Base-by-base conservation (phyloP, 2,888 invertebrate genomes). In the Eucera pruinosa region DNA sequence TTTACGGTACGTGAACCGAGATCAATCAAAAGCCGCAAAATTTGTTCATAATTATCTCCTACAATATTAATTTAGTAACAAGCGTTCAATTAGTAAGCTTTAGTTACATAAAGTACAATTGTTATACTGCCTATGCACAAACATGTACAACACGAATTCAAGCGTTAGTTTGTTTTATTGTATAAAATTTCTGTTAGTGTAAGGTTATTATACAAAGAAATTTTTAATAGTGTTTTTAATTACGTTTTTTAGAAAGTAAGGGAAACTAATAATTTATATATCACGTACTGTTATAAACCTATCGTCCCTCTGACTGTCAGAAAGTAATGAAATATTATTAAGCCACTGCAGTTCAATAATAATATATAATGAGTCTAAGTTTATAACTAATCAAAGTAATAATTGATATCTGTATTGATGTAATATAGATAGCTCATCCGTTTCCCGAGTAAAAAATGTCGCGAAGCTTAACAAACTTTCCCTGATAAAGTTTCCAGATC, bases 371-470 rank as follows among this genome's bases (percentile, higher is more conserved):
- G 73, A 73, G 41, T 79, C 72, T 78, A 81, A 84, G 74, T 85
- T 84, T 69, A 78, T 75, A 58, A 72, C 70, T 86, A 83, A 85
- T 85, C 79, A 80, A 86, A 86, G 74, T 86, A 82, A 84, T 81
- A 80, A 80, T 65, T 77, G 73, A 78, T 86, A 84, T 86, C 74
- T 76, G 68, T 85, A 78, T 86, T 41, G 75, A 83, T 69, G 65
- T 84, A 82, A 80, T 58, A 74, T 81, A 81, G 74, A 47, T 81
- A 83, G 77, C 69, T 60, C 41, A 65, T 75, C 61, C 75, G 69
- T 72, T 81, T 81, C 60, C 70, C 61, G 4, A 55, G 68, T 11
- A 41, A 72, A 50, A 76, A 75, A 69, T 60, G 66, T 76, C 73
- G 23, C 60, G 50, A 75, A 70, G 65, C 72, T 69, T 78, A 67